phyloP scores from a whole-genome alignment of 2,888 invertebrate species.

The Nephrotoma appendiculata region DNA sequence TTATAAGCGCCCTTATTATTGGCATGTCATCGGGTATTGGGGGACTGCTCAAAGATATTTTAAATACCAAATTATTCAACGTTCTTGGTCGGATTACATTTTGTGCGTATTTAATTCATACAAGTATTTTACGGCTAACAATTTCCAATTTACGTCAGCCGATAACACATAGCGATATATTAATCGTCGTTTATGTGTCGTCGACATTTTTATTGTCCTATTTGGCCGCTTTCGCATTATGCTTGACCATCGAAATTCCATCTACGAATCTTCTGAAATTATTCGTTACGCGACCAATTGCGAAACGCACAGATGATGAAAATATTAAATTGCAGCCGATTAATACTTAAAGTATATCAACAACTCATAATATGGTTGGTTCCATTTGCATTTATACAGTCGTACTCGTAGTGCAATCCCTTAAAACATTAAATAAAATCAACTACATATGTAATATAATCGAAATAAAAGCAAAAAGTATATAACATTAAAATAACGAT shows the following conservation, averaged over 20 bases:
- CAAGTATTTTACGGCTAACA: slow-evolving; percentile 1
- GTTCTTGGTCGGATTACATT: slow-evolving; percentile 7
- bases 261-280: background rate
- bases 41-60: background rate
- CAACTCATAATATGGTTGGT: no score
- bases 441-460: no score
- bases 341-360: background rate
- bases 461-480: no score
- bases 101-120: slow-evolving; percentile 8
- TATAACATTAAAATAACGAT: no score
- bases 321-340: background rate
- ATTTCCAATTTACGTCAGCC: slow-evolving; percentile 5
- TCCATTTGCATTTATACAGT: no score
- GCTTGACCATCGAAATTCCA: slow-evolving; percentile 5
- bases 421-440: no score
- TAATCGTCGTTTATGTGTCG: background rate
- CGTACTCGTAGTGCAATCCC: no score
- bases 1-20: slow-evolving; percentile 2
- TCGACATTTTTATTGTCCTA: slow-evolving; percentile 4
- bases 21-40: slow-evolving; percentile 7
- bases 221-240: background rate
- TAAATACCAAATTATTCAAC: background rate
- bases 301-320: background rate
- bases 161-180: background rate
- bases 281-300: background rate